Evolutionary conservation across 2,888 invertebrate species (phyloP).

Genomic region (Thalpophila matura): DNA sequence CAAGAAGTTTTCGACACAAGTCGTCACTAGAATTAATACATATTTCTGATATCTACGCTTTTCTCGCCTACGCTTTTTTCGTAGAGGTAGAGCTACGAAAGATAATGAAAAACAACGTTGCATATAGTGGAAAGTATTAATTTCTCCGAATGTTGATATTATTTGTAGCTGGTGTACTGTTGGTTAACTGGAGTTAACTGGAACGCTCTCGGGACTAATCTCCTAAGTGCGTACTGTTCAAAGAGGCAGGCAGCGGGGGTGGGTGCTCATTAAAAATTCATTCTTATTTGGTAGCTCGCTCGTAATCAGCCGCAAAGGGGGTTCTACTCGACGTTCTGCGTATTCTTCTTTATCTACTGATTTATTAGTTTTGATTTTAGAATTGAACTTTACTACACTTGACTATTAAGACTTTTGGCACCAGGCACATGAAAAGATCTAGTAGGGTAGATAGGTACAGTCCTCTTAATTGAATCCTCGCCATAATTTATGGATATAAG

Average conservation of each 20-base stretch:
- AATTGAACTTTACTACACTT: background rate
- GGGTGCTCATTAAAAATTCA: conserved; percentile 89
- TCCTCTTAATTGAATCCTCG: too few species aligned
- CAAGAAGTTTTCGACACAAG: background rate
- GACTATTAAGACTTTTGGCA: background rate
- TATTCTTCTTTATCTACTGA: conserved; percentile 80
- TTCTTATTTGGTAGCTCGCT: conserved; percentile 87
- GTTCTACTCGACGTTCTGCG: conserved; percentile 70
- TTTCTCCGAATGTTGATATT: conserved; percentile 57
- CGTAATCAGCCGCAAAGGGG: conserved; percentile 86
- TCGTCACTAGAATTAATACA: background rate
- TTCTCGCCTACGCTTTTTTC: background rate
- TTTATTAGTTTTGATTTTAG: conserved; percentile 70
- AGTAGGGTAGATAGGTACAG: background rate
- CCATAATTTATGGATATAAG: too few species aligned
- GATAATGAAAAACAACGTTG: conserved; percentile 11
- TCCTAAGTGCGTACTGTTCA: conserved; percentile 88
- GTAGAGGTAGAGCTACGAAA: background rate
- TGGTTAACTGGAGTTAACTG: conserved; percentile 74
- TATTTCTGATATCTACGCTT: background rate
- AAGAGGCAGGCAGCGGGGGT: conserved; percentile 66
- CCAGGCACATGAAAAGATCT: background rate
- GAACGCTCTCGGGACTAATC: conserved; percentile 88
- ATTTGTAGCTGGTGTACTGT: conserved; percentile 69
- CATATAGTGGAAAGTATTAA: conserved; percentile 29